These are phyloP conservation scores for Brachionus calyciflorus DNA, from an alignment of 1,140 invertebrate species.

Conservation along the genomic window DNA sequence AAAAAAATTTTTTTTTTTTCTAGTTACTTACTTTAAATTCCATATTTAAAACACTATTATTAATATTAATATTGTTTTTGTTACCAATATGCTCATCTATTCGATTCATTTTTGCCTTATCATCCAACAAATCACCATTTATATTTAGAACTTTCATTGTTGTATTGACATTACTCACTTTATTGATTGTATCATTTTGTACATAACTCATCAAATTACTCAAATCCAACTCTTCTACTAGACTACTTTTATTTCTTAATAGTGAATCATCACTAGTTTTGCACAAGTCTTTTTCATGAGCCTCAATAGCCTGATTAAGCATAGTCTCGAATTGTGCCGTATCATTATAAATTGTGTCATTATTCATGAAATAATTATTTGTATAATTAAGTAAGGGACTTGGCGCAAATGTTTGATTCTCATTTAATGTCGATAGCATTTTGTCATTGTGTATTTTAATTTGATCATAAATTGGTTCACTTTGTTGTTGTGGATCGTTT, in stretches of 20 bases:
- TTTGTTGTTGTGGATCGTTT: not conserved
- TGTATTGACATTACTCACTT: too few species aligned
- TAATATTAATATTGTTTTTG: not conserved
- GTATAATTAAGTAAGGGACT: not conserved
- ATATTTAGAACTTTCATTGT: too few species aligned
- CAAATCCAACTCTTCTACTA: not conserved
- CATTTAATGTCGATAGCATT: not conserved
- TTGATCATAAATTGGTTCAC: not conserved
- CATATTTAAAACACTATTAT: not conserved
- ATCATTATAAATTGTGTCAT: constrained; percentile 5
- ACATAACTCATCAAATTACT: too few species aligned
- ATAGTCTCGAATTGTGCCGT: constrained; percentile 6
- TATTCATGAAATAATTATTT: not conserved
- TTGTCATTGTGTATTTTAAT: constrained; percentile 11
- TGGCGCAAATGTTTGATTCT: not conserved
- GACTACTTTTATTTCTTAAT: too few species aligned
- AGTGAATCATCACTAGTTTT: not conserved
- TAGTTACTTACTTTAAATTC: constrained; percentile 37
- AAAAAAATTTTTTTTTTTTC: constrained; percentile 18
- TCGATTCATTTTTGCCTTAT: too few species aligned
- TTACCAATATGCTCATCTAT: too few species aligned
- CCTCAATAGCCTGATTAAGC: not conserved
- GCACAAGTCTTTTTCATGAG: not conserved
- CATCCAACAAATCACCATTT: too few species aligned
- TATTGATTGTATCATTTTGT: too few species aligned